Evolutionary conservation across 2,797 vertebrate species (phyloP), one percentile per base, ranked within the genome.

Genomic region (Cyprinodon diabolis): DNA sequence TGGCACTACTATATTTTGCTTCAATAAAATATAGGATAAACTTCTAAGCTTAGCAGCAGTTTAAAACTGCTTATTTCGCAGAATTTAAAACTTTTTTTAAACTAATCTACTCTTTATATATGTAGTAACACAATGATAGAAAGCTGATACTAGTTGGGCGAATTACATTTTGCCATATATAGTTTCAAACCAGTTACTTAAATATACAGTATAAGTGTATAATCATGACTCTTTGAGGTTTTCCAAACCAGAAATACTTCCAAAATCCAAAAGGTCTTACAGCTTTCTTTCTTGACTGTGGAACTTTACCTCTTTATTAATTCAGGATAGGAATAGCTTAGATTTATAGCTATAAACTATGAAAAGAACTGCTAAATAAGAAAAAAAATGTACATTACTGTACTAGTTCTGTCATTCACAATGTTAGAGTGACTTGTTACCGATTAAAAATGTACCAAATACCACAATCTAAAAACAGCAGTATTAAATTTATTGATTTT

Each of bases 381-480:
- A 6, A 5, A 35, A 35, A 37, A 12, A 1, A 43, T 21, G 10
- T 2, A 4, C 25, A 0, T 10, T 17, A n/a, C 21, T 12, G 6
- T 12, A 40, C 19, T 17, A 43, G 37, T n/a, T 43, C 12, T 9
- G 2, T 7, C 37, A 19, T 15, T 37, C 45, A 25, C 47, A 10
- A 48, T 49, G 13, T 48, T 54, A 14, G 2, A 23, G 21, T 71
- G 25, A 17, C 65, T 35, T 13, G 21, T 56, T 2, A 35, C 60
- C 45, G n/a, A 17, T 71, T 69, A n/a, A 67, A 47, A 58, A 73
- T 21, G 13, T 43, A 7, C 52, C 40, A 52, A 43, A 11, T 49
- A 45, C 15, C 66, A 76, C 7, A 70, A 37, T 45, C n/a, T 68
- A 43, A 48, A 58, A 68, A 40, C 49, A 60, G 2, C 49, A 69